Evolutionary conservation across 2,113 vertebrate genomes (phyloP), one percentile per base, ranked within the genome.

Genomic region (Mola mola): DNA sequence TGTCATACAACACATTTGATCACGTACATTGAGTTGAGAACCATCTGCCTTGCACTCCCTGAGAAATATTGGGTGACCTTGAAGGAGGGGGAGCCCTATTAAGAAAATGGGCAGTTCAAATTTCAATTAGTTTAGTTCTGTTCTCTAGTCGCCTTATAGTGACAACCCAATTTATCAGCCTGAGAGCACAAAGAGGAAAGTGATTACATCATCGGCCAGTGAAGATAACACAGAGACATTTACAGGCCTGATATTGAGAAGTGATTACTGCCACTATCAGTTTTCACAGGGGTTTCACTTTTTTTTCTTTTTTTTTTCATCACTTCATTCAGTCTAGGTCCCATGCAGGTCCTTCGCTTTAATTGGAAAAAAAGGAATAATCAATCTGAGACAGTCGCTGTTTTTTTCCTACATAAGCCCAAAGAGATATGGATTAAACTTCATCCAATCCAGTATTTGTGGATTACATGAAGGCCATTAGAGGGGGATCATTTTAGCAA

Each of bases 141-240:
- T 43, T 37, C 58, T 60, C 16, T 33, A 36, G 21, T 60, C 26
- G 21, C 34, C 19, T 61, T 25, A 25, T 65, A 47, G 52, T 73
- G 72, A 75, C 67, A 79, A 62, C 34, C 38, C 55, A 38, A 76
- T 69, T 70, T 29, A 73, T 83, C 72, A 77, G 42, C 21, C 66
- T 21, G 26, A 47, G 53, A 52, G 72, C 66, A 58, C 49, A 66
- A 15, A 55, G 43, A 60, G n/a, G 43, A 75, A 42, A 56, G 43
- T 33, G 55, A 73, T 73, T 76, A 38, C 72, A 66, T 67, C 64
- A 70, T 37, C 20, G 29, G 21, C 63, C 38, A 55, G 16, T 59
- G 21, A 46, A 49, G 72, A 76, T 47, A 67, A 57, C 49, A 51
- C 36, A 21, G 21, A 66, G 44, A 53, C 60, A 42, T 17, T 34